Conservation (phyloP, 2,113 vertebrate genomes). For the Morone saxatilis region DNA sequence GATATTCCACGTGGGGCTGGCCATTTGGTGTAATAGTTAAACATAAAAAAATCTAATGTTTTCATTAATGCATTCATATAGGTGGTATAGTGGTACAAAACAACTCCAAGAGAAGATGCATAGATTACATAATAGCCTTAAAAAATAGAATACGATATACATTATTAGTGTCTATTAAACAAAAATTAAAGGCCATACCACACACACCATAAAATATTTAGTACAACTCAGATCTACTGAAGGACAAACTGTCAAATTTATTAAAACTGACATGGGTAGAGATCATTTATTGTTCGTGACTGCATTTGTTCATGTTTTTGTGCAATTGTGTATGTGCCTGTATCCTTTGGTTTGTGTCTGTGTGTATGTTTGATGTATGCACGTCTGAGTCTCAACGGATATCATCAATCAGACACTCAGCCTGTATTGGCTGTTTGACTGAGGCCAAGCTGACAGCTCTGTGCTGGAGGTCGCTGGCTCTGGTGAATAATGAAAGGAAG, state of each 20-base stretch:
- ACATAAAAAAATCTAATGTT: too few species aligned
- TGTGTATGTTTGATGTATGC: neutral
- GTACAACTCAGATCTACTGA: neutral
- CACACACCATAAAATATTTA: neutral
- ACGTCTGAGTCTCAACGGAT: slow-evolving; percentile 32
- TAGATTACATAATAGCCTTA: neutral
- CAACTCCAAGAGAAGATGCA: neutral
- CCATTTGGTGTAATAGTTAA: too few species aligned
- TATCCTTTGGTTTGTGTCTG: neutral
- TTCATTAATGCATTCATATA: too few species aligned
- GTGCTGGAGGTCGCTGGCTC: slow-evolving; percentile 56
- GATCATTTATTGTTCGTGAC: neutral
- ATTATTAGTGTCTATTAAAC: neutral
- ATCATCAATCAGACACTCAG: slow-evolving; percentile 62
- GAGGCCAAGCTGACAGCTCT: slow-evolving; percentile 59
- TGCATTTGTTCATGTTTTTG: neutral
- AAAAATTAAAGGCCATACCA: neutral
- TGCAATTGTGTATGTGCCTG: neutral
- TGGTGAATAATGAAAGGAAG: slow-evolving; percentile 63
- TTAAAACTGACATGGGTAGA: neutral
- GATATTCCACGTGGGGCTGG: too few species aligned
- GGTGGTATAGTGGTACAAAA: too few species aligned
- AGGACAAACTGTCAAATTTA: neutral
- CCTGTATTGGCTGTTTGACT: slow-evolving; percentile 43
- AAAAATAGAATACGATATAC: neutral